Evolutionary conservation across 2,797 vertebrate genomes (phyloP).

Genomic region (Galagoides demidoff): DNA sequence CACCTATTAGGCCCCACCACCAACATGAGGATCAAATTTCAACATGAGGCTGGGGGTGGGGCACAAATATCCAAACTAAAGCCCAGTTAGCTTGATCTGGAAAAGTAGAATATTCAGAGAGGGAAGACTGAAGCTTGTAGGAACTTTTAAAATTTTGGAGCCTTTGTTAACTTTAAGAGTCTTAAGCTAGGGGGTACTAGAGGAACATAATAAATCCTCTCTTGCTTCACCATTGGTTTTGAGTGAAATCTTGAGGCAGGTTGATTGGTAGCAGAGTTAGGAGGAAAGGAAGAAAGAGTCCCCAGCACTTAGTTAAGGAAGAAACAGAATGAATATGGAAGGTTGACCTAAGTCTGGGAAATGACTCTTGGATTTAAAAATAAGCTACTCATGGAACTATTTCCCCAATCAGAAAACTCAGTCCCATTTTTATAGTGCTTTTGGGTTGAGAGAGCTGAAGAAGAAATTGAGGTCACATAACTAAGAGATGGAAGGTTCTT

Average conservation of each 20-base stretch:
- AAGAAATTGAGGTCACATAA: neutral
- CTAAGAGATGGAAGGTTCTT: neutral
- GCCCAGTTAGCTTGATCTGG: neutral
- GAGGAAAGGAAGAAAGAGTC: neutral
- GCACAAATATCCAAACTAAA: neutral
- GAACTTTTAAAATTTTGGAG: neutral
- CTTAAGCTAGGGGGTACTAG: neutral
- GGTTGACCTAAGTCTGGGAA: constrained; percentile 1
- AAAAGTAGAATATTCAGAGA: constrained; percentile 2
- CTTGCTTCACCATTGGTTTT: neutral
- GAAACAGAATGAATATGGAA: neutral
- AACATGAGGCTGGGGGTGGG: neutral
- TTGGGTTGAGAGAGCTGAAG: neutral
- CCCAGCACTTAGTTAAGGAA: neutral
- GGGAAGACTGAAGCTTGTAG: neutral
- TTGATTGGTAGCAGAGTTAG: neutral
- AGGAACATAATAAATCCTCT: neutral
- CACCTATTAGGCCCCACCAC: neutral
- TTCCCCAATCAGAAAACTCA: neutral
- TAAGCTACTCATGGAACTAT: neutral
- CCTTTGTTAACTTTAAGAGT: neutral
- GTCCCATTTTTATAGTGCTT: neutral
- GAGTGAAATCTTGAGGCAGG: neutral
- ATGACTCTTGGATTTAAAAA: neutral
- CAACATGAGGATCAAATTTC: neutral